phyloP scores from a whole-genome alignment of 2,113 vertebrate species.

The Megaceryle torquata region DNA sequence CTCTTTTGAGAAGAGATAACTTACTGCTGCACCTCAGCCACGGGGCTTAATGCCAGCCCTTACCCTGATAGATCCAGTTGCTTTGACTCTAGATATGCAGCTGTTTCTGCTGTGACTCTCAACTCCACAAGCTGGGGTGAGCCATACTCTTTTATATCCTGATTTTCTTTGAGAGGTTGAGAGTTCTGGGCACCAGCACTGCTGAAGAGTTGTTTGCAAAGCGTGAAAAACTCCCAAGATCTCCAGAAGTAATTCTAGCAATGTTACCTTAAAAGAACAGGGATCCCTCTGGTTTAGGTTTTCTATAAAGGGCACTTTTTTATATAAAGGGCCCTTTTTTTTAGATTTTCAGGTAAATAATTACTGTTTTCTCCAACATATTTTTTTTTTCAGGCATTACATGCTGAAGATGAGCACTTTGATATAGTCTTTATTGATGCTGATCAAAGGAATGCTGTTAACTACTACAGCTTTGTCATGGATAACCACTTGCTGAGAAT shows the following conservation, averaged over 20 bases:
- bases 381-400: constrained; percentile 72
- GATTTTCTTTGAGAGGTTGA: neutral
- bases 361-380: constrained; percentile 43
- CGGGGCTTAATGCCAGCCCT: neutral
- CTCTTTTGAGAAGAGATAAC: constrained; percentile 5
- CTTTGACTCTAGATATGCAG: neutral
- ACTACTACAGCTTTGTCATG: constrained; percentile 83
- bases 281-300: neutral
- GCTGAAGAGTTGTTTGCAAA: neutral
- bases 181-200: neutral
- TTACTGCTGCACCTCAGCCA: neutral
- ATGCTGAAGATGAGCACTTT: constrained; percentile 76
- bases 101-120: neutral
- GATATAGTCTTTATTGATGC: constrained; percentile 85
- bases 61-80: neutral
- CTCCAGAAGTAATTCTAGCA: neutral
- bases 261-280: neutral
- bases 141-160: neutral
- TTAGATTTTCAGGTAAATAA: constrained; percentile 42
- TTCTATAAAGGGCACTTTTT: neutral
- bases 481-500: constrained; percentile 79
- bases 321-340: no score
- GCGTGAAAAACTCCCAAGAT: neutral
- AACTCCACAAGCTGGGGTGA: neutral
- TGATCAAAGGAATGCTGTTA: constrained; percentile 81